Evolutionary conservation across 2,113 vertebrate genomes (phyloP).

Genomic region (Pycnonotus jocosus): DNA sequence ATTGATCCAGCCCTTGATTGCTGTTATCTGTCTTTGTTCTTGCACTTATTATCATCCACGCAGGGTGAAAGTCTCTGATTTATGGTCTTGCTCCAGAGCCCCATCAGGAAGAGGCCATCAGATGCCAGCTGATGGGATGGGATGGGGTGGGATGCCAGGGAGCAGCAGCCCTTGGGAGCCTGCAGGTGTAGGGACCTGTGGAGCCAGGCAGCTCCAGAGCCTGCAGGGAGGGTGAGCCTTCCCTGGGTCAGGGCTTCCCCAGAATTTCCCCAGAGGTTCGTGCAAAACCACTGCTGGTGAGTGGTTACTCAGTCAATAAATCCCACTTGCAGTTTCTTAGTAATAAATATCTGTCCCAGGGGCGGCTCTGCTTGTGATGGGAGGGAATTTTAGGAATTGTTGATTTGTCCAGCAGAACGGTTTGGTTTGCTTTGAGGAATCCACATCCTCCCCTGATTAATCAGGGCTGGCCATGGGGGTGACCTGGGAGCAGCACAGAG

Average conservation of each 20-base stretch:
- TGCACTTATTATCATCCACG: not conserved
- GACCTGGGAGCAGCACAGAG: accelerated
- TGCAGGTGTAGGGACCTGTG: not conserved
- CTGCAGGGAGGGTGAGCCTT: not conserved
- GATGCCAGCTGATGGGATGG: not conserved
- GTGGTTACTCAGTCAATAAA: not conserved
- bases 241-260: not conserved
- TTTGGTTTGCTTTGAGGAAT: not conserved
- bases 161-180: not conserved
- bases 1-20: slow-evolving; percentile 12
- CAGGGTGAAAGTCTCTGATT: not conserved
- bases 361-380: accelerated
- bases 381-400: not conserved
- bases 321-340: not conserved
- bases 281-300: not conserved
- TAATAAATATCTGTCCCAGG: not conserved
- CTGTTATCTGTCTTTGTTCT: not conserved
- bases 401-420: not conserved
- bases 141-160: not conserved
- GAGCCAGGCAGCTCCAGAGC: not conserved
- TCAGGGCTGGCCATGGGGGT: accelerated
- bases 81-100: not conserved
- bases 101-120: not conserved
- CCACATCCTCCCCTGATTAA: not conserved
- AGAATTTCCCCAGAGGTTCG: not conserved